Base-by-base conservation (phyloP, 2,888 invertebrate genomes). In the Axea sp. region DNA sequence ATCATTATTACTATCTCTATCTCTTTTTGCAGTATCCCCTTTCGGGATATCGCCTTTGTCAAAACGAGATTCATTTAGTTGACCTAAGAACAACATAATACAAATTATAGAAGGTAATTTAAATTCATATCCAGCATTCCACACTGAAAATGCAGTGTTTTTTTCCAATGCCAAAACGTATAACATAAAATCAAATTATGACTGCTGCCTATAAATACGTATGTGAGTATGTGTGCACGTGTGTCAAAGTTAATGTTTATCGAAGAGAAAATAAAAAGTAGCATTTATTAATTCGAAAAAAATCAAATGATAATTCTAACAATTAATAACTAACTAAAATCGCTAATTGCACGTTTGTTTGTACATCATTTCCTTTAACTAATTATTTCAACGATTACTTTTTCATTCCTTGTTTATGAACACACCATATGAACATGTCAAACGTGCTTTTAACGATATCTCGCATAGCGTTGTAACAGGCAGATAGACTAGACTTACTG, bases 1-100 rank as follows among this genome's bases (percentile, higher is more conserved):
- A 74, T 83, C 84, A 82, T 81, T 82, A 83, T 77, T 83, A 83
- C 76, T 83, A 83, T 84, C 84, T 80, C 76, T 83, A 83, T 84
- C 84, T 80, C 80, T 84, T 83, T 84, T 84, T 76, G 78, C 69
- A 78, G 80, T 59, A 78, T 84, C 82, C 81, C 83, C 83, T 81
- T 84, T 84, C 53, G 81, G 81, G 81, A 78, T 76, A 75, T 83
- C 82, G 73, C 80, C 78, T 84, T 84, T 85, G 76, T 84, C 84
- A 80, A 83, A 79, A 67, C 79, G 83, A 76, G 79, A 82, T 80
- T 85, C 84, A 76, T 82, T 84, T 79, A 85, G 83, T 79, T 84
- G 85, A 83, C 85, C 85, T 85, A 81, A 79, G 60, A 19, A n/a
- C n/a, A 71, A 71, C 49, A 73, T 39, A 64, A 69, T 53, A 65